Conservation (phyloP, 2,888 invertebrate genomes). For the Cheilosia urbana region DNA sequence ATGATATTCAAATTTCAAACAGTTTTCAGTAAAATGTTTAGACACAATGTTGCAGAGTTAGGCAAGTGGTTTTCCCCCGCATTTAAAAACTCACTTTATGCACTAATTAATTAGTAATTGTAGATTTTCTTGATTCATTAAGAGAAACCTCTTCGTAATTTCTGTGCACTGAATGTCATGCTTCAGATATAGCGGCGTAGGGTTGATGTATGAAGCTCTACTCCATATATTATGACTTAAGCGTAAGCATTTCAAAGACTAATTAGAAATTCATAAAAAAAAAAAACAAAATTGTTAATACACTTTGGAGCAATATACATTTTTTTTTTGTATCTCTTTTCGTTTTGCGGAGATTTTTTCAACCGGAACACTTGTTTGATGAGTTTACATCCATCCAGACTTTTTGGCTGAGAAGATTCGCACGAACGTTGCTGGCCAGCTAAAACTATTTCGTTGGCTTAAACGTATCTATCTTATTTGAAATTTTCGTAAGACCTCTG, state of each 20-base stretch:
- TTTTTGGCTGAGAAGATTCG: constrained; percentile 23
- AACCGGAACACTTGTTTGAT: constrained; percentile 67
- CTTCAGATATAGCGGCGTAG: constrained; percentile 38
- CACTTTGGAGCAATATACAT: constrained; percentile 32
- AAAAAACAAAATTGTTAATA: constrained; percentile 21
- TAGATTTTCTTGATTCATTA: constrained; percentile 61
- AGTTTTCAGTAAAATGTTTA: constrained; percentile 44
- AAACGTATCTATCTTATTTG: background rate
- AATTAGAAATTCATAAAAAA: constrained; percentile 64
- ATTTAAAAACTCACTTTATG: constrained; percentile 60
- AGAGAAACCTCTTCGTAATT: constrained; percentile 65
- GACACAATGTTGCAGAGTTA: constrained; percentile 61
- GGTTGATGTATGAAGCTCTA: constrained; percentile 11
- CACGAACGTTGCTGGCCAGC: constrained; percentile 4
- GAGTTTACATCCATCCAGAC: constrained; percentile 25
- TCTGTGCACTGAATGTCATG: constrained; percentile 69
- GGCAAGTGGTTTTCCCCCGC: constrained; percentile 14
- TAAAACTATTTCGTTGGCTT: background rate
- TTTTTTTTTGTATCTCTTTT: constrained; percentile 32
- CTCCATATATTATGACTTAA: constrained; percentile 30
- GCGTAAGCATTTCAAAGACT: constrained; percentile 57
- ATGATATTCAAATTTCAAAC: constrained; percentile 23
- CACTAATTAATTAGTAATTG: constrained; percentile 73
- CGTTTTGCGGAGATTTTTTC: constrained; percentile 40
- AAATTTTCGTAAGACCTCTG: background rate